Evolutionary conservation across 2,797 vertebrate species (phyloP), one percentile per base, ranked within the genome.

Genomic region (Alcedo atthis): DNA sequence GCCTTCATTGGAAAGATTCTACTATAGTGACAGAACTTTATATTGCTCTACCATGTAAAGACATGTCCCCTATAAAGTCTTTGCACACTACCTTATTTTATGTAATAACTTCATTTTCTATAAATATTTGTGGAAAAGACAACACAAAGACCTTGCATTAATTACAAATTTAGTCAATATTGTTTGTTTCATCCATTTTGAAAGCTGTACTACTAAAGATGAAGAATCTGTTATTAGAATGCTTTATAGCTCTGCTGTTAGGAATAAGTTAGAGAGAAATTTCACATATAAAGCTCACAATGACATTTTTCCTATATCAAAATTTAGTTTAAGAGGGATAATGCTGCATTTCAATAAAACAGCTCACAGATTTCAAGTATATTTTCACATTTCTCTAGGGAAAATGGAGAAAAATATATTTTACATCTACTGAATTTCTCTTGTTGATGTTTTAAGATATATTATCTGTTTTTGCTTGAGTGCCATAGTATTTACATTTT

Each of bases 261-360:
- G 45, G 80, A 92, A 87, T n/a, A 9, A 81, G 30, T 89, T 82
- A 86, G 62, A 73, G 32, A 85, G 73, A 77, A 89, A 76, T 54
- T 75, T 76, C 85, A 85, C 28, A 57, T 63, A 57, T 54, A 80
- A 92, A 85, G 46, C 28, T 76, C 37, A 70, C 26, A 62, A 20
- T 75, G 54, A 84, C 32, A 59, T 87, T 84, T 85, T 81, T 70
- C 64, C 57, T 75, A 57, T 42, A 49, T 14, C 32, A 85, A 81
- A 93, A 87, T 81, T 43, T 85, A 81, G 81, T 92, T 92, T 71
- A 91, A 90, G 80, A 81, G n/a, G 57, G 40, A 80, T 86, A n/a
- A 75, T 68, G 33, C 35, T 89, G 20, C 22, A 80, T 82, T 95
- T 94, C 82, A 95, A 87, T 89, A 64, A 81, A 91, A 84, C 22